These are phyloP conservation scores for Ganaspis brasiliensis DNA, from an alignment of 2,888 invertebrate species.

Conservation along the genomic window DNA sequence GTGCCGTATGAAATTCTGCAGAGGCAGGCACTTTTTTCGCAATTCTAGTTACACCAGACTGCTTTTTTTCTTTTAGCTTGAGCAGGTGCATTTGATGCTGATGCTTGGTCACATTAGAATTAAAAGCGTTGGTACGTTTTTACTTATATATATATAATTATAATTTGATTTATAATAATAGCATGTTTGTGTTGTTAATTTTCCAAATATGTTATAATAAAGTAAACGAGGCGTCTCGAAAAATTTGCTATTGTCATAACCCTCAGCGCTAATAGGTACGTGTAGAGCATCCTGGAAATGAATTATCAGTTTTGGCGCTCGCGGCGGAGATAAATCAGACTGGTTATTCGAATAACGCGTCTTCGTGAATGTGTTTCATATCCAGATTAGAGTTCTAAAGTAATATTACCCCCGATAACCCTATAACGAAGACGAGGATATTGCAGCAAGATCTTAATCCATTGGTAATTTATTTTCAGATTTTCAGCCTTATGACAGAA, in stretches of 20 bases:
- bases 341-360: constrained; percentile 24
- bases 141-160: no score
- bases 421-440: neutral
- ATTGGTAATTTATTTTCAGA: neutral
- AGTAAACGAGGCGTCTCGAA: constrained; percentile 34
- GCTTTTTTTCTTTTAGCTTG: no score
- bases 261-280: neutral
- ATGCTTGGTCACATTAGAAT: no score
- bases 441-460: neutral
- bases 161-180: no score
- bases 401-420: constrained; percentile 3
- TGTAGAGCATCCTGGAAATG: constrained; percentile 20
- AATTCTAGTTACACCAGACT: no score
- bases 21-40: no score
- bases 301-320: constrained; percentile 33
- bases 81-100: no score
- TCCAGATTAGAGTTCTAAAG: constrained; percentile 20
- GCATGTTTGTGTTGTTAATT: no score
- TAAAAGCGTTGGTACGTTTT: no score
- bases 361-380: neutral
- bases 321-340: constrained; percentile 35
- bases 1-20: neutral
- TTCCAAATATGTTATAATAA: no score
- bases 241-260: no score
- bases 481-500: no score